These are phyloP conservation scores for Neoniphon sammara DNA, from an alignment of 2,797 vertebrate species.

Conservation along the genomic window DNA sequence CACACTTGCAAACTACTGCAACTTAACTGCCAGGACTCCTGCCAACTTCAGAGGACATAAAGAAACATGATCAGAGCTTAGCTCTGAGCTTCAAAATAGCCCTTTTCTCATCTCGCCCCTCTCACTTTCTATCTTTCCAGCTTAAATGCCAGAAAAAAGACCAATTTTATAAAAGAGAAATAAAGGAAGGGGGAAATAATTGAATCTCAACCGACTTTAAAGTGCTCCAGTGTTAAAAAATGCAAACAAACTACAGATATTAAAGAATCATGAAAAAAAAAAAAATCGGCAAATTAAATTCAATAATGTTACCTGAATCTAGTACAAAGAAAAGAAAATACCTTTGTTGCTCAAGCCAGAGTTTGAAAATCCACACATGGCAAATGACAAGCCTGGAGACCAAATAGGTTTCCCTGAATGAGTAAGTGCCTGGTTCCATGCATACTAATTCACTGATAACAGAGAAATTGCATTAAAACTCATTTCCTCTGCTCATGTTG, in stretches of 20 bases:
- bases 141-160: conserved; percentile 4
- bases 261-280: too few species aligned
- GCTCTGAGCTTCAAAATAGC: conserved; percentile 27
- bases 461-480: conserved; percentile 19
- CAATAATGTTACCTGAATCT: not conserved
- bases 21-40: conserved; percentile 7
- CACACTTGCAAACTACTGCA: conserved; percentile 33
- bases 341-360: not conserved
- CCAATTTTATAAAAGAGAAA: not conserved
- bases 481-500: conserved; percentile 41
- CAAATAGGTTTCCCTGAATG: not conserved
- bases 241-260: conserved; percentile 1
- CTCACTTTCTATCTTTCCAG: not conserved
- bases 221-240: conserved; percentile 27
- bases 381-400: not conserved
- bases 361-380: conserved; percentile 1
- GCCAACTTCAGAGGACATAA: conserved; percentile 30
- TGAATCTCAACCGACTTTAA: conserved; percentile 9
- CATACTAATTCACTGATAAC: conserved; percentile 22
- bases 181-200: not conserved
- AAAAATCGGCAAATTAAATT: conserved; percentile 5
- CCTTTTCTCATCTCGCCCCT: conserved; percentile 18
- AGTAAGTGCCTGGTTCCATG: conserved; percentile 18
- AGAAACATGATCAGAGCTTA: conserved; percentile 24
- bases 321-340: not conserved